Base-by-base conservation (phyloP, 64 coral and sea anemone genomes). In the Platygyra sinensis region DNA sequence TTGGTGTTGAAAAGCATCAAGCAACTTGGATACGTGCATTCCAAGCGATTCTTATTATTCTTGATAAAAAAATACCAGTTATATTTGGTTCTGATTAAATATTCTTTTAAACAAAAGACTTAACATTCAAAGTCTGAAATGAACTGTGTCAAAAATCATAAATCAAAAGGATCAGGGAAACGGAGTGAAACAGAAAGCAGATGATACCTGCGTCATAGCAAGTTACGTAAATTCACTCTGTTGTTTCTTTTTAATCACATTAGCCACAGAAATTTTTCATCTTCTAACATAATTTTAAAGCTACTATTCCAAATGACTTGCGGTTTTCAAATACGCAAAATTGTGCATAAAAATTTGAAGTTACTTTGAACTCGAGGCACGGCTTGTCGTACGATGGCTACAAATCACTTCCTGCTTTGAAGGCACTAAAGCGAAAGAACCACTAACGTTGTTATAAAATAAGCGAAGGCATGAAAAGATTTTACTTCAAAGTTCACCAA, bases 61-160 rank as follows among this genome's bases (percentile, higher is more conserved):
- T 85, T n/a, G 20, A 51, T 20, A 14, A 85, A 77, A n/a, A 67
- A 77, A 83, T 30, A 83, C 80, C 81, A 24, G 81, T n/a, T 85
- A 71, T 71, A 85, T 85, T 69, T 85, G 42, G 42, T 85, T 51
- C 81, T 80, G 69, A 85, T 85, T 72, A 72, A 85, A 85, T 51
- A 54, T 72, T 85, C 81, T 22, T 39, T 28, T 71, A 51, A 24
- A 85, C 81, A 85, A 85, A 85, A 71, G 81, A 85, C 62, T 85
- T 71, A 16, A 32, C 50, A 49, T 72, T 85, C 62, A 69, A 51
- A 8, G 33, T 61, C 18, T 67, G 10, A 85, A 85, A 85, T 71
- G 20, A 85, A 50, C 32, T 36, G 14, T 33, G 50, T 22, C 8
- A 67, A 60, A 83, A 83, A 83, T 27, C 22, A 62, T 17, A 82